Conservation (phyloP, 2,888 invertebrate species). For the Andrena hattorfiana region DNA sequence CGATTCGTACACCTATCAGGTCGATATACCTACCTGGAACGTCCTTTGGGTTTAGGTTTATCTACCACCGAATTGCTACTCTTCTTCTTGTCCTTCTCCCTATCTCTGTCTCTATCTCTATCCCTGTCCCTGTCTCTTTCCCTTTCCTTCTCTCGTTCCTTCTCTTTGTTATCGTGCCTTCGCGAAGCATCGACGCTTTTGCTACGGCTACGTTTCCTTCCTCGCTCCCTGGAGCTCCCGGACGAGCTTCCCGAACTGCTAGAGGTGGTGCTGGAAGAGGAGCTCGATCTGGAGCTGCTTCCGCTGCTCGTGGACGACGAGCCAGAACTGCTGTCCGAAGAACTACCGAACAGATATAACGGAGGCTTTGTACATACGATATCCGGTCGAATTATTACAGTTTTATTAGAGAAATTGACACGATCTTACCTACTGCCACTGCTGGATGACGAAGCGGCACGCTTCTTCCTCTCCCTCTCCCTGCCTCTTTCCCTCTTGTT, state of each 20-base stretch:
- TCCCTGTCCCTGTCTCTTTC: slow-evolving; percentile 84
- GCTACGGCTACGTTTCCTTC: slow-evolving; percentile 86
- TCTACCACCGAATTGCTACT: slow-evolving; percentile 80
- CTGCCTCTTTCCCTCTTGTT: slow-evolving; percentile 90
- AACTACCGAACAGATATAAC: slow-evolving; percentile 84
- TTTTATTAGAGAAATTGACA: not conserved
- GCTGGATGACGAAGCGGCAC: slow-evolving; percentile 92
- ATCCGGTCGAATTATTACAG: not conserved
- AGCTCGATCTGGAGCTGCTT: slow-evolving; percentile 88
- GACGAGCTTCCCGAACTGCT: slow-evolving; percentile 89
- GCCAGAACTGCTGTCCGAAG: slow-evolving; percentile 92
- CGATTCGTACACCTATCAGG: too few relatives aligned
- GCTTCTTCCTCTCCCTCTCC: slow-evolving; percentile 88
- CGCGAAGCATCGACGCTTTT: slow-evolving; percentile 83
- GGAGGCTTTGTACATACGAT: not conserved
- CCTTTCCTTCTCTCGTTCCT: slow-evolving; percentile 85
- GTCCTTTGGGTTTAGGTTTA: slow-evolving; percentile 83
- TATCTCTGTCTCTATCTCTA: slow-evolving; percentile 83
- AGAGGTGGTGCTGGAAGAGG: slow-evolving; percentile 91
- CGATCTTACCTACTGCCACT: slow-evolving; percentile 90
- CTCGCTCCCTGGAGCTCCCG: slow-evolving; percentile 88
- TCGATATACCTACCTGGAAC: slow-evolving; percentile 68
- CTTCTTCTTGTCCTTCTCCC: slow-evolving; percentile 84
- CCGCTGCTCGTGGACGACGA: slow-evolving; percentile 86
- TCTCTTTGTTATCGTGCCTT: slow-evolving; percentile 84